Base-by-base conservation (phyloP, 2,888 invertebrate species). In the Tuberolachnus salignus region DNA sequence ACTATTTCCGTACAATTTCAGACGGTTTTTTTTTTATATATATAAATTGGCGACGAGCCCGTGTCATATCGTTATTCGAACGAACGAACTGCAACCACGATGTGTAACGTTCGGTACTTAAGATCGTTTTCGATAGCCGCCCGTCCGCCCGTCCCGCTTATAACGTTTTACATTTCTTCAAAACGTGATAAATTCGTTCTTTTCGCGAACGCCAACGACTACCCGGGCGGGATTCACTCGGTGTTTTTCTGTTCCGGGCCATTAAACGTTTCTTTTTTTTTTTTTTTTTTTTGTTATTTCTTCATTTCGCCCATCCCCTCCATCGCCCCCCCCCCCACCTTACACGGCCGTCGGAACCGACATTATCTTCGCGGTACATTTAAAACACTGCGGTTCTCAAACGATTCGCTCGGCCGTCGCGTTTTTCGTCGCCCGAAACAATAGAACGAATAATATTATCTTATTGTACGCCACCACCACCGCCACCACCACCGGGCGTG, bases 241-340 rank as follows among this genome's bases (percentile, higher is more conserved):
- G 75, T 69, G 78, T 78, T 78, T 67, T 67, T 69, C n/a, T 69
- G 78, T 78, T 78, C 78, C 78, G 78, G 69, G 69, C 49, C 78
- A 78, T 78, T 78, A 51, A 78, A 78, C 78, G 23, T 69, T 78
- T 78, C 66, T 66, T 49, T 19, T 57, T 53, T 78, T 44, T 44
- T 55, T 16, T 19, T 42, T 42, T 26, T 42, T 3, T 55, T 10
- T 14, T 21, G 14, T 11, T 0, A 19, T 23, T 14, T 19, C 21
- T 16, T 9, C 42, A 21, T 21, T 42, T 26, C 19, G 72, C 57
- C 49, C 3, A 51, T n/a, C 75, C 55, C 55, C 67, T 9, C 34
- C 6, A 3, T 34, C 34, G 3, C 6, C 34, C 34, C 34, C 6
- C 34, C 6, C 34, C 6, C n/a, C n/a, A n/a, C n/a, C n/a, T n/a